Percentiles rank a stretch among this genome's conserved stretches.
These are phyloP conservation scores for Buceros bicornis DNA, from an alignment of 2,797 vertebrate species.

Conservation along the genomic window DNA sequence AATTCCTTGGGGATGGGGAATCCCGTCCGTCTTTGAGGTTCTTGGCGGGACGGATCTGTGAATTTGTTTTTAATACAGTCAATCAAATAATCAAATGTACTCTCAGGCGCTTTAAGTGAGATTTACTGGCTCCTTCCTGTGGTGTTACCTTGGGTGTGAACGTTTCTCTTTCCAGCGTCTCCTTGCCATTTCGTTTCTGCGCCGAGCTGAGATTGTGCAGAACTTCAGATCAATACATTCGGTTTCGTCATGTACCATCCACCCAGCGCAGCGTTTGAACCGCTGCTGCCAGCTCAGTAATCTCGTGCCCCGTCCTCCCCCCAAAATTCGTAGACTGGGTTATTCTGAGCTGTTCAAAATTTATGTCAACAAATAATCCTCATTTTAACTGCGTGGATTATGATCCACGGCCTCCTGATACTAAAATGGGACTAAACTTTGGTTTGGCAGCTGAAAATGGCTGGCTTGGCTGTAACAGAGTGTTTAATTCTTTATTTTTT, in stretches of 20 bases:
- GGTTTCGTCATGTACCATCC: background rate
- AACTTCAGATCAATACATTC: background rate
- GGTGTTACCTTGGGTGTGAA: background rate
- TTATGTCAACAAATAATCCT: conserved; percentile 41
- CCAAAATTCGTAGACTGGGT: background rate
- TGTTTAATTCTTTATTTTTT: background rate
- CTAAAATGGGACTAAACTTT: conserved; percentile 58
- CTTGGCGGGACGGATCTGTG: background rate
- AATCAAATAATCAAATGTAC: conserved; percentile 25
- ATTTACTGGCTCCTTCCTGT: background rate
- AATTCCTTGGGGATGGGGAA: background rate
- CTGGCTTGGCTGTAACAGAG: background rate
- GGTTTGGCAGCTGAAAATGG: conserved; percentile 44
- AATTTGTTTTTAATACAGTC: conserved; percentile 33
- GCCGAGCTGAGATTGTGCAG: background rate
- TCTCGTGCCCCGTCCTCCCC: background rate
- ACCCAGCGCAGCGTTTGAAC: background rate
- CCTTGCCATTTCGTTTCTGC: background rate
- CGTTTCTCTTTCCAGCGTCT: background rate
- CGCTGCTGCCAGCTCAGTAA: background rate
- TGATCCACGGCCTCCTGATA: background rate
- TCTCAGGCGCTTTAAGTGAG: background rate
- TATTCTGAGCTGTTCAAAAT: conserved; percentile 11
- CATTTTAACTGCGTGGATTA: conserved; percentile 9
- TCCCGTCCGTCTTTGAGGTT: background rate